phyloP scores from a whole-genome alignment of 2,113 vertebrate species.

The Eidolon helvum region DNA sequence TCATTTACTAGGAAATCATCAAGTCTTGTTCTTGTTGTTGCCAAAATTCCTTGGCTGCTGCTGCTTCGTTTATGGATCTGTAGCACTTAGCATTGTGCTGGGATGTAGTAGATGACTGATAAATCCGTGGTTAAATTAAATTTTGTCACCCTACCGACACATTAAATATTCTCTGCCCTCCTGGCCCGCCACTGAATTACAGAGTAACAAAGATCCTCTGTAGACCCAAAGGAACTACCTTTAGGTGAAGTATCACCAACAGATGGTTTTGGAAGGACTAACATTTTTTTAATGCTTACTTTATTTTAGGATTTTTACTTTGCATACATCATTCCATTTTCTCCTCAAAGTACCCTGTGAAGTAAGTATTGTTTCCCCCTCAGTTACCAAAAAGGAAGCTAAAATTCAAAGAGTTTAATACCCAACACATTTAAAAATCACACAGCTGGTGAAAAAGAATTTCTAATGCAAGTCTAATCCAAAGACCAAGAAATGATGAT shows the following conservation, averaged over 20 bases:
- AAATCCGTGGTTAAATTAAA: not conserved
- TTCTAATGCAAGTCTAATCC: not conserved
- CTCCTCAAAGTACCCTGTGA: not conserved
- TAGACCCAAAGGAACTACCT: not conserved
- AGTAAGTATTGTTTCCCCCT: not conserved
- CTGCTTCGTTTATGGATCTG: not conserved
- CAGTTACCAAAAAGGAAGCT: not conserved
- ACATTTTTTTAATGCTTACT: not conserved
- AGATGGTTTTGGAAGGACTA: not conserved
- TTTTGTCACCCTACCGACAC: not conserved
- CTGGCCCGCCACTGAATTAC: not conserved
- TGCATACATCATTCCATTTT: not conserved
- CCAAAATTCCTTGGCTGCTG: not conserved
- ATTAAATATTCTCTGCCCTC: not conserved
- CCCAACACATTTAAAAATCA: slow-evolving; percentile 8
- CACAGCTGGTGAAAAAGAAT: not conserved
- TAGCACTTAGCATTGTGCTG: not conserved
- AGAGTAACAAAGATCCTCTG: not conserved
- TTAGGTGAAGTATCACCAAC: not conserved
- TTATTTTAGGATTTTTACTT: not conserved
- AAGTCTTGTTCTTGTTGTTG: not conserved
- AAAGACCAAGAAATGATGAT: not conserved
- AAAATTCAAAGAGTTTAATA: not conserved
- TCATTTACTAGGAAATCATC: not conserved
- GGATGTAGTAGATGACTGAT: not conserved